Percentiles rank a stretch among this genome's conserved stretches.
Evolutionary conservation across 1,140 invertebrate species (phyloP).

Genomic region (Lethrus apterus): DNA sequence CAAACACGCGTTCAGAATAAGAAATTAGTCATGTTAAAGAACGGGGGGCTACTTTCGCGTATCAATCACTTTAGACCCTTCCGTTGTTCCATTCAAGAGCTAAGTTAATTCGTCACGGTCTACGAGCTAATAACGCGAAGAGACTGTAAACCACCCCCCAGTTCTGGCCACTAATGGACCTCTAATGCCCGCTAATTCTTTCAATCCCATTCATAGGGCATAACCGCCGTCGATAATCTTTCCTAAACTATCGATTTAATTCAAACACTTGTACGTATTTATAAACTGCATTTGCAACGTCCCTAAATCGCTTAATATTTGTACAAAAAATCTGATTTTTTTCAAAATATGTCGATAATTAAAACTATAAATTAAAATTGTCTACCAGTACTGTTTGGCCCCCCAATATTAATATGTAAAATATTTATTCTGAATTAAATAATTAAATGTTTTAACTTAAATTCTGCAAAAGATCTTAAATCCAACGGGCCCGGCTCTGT

Average conservation of each 20-base stretch:
- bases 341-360: not conserved
- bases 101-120: constrained; percentile 6
- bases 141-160: not conserved
- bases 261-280: not conserved
- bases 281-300: constrained; percentile 2
- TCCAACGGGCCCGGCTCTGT: too few relatives aligned
- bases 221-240: constrained; percentile 4
- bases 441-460: too few relatives aligned
- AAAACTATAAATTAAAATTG: constrained; percentile 1
- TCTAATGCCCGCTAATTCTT: constrained; percentile 4
- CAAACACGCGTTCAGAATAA: not conserved
- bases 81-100: not conserved
- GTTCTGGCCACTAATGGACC: constrained; percentile 5
- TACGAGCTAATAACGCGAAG: constrained; percentile 11
- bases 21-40: constrained; percentile 2
- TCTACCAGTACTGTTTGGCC: too few relatives aligned
- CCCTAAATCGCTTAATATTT: constrained; percentile 9
- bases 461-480: too few relatives aligned
- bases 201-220: constrained; percentile 8
- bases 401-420: too few relatives aligned
- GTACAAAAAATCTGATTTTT: constrained; percentile 7
- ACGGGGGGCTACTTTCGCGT: not conserved
- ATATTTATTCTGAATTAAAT: too few relatives aligned
- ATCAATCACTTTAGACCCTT: not conserved
- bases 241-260: constrained; percentile 9